Percentiles rank a stretch among this genome's conserved stretches.
Conservation (phyloP, 2,797 vertebrate species). For the Neoniphon sammara region DNA sequence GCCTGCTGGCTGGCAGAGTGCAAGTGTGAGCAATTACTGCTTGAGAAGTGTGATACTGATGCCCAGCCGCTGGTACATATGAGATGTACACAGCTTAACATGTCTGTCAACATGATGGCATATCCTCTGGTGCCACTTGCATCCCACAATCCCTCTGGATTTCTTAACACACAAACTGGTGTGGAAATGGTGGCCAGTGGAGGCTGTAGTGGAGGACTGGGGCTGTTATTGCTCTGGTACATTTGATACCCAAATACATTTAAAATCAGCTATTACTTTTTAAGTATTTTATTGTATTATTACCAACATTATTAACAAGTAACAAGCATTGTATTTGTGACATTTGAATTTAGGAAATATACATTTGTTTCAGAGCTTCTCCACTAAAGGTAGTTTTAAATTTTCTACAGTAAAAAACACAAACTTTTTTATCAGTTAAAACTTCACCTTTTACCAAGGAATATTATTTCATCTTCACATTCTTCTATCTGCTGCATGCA, state of each 20-base stretch:
- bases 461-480: neutral
- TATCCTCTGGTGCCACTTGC: slow-evolving; percentile 64
- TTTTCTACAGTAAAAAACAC: no score
- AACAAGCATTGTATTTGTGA: no score
- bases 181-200: slow-evolving; percentile 33
- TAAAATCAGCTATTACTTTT: no score
- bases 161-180: slow-evolving; percentile 53
- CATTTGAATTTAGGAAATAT: no score
- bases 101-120: slow-evolving; percentile 66
- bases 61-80: slow-evolving; percentile 47
- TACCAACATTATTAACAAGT: no score
- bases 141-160: slow-evolving; percentile 70
- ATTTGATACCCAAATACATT: slow-evolving; percentile 21
- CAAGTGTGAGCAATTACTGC: slow-evolving; percentile 44
- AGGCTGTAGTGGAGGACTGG: slow-evolving; percentile 5
- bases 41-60: slow-evolving; percentile 40
- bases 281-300: no score
- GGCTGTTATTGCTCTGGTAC: slow-evolving; percentile 21
- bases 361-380: no score
- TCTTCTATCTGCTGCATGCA: neutral
- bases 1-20: slow-evolving; percentile 13
- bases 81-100: slow-evolving; percentile 64
- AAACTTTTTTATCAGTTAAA: no score
- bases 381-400: no score
- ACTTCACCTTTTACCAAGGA: no score